A percentile compares a stretch with the other conserved stretches of the same genome.
Conservation (phyloP, 2,888 invertebrate species). For the Tetropium fuscum region DNA sequence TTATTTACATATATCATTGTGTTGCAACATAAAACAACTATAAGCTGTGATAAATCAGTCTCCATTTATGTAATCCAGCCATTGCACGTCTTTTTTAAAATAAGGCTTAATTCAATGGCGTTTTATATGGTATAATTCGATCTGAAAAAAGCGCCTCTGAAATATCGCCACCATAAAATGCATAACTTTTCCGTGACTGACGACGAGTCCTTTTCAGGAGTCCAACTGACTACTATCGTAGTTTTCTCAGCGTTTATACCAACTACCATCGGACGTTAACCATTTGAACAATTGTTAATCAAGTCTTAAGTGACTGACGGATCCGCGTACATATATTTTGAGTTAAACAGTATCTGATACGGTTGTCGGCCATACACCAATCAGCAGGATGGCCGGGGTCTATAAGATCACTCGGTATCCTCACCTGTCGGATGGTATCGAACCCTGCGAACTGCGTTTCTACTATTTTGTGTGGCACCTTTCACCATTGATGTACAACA, state of each 20-base stretch:
- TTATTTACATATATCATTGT: background rate
- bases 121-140: conserved; percentile 25
- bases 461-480: conserved; percentile 61
- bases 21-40: background rate
- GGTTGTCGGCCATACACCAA: conserved; percentile 54
- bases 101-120: conserved; percentile 24
- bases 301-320: conserved; percentile 52
- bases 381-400: conserved; percentile 41
- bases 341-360: conserved; percentile 56
- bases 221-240: conserved; percentile 21
- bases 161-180: conserved; percentile 36
- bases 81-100: conserved; percentile 13
- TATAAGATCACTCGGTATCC: conserved; percentile 49
- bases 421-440: conserved; percentile 57
- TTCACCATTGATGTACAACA: conserved; percentile 60
- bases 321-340: conserved; percentile 48
- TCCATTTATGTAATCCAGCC: conserved; percentile 15
- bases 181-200: conserved; percentile 36
- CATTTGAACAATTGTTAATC: conserved; percentile 48
- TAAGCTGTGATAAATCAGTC: conserved; percentile 18
- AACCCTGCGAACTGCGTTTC: conserved; percentile 42
- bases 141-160: conserved; percentile 31
- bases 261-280: conserved; percentile 33
- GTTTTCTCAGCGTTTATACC: conserved; percentile 31
- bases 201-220: conserved; percentile 29